Evolutionary conservation across 2,113 vertebrate genomes (phyloP).

Genomic region (Xenus cinereus): DNA sequence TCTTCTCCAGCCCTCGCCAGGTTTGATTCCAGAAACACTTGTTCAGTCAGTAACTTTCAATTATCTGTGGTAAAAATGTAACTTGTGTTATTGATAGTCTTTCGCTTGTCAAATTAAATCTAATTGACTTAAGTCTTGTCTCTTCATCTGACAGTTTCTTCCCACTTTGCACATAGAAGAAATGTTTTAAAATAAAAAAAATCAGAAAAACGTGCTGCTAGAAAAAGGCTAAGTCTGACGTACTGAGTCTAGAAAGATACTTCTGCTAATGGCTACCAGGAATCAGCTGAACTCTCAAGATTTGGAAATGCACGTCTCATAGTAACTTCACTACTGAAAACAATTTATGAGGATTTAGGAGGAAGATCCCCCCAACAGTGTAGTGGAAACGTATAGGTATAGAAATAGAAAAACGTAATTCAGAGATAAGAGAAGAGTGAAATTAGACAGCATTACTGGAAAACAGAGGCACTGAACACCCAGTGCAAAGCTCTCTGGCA

Average conservation of each 20-base stretch:
- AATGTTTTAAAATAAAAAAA: not conserved
- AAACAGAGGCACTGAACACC: not conserved
- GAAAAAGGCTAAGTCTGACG: not conserved
- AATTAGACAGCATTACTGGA: not conserved
- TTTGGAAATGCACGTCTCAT: not conserved
- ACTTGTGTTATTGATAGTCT: not conserved
- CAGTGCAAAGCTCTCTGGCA: not conserved
- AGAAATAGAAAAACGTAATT: not conserved
- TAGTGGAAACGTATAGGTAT: not conserved
- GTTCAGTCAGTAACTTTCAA: not conserved
- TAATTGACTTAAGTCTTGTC: not conserved
- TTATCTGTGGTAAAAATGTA: not conserved
- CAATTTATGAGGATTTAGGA: not conserved
- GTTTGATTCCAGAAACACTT: not conserved
- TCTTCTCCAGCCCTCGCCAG: not conserved
- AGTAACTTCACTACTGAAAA: not conserved
- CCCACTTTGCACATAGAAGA: not conserved
- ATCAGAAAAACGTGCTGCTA: not conserved
- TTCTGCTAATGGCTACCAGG: not conserved
- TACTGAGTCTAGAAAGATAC: not conserved
- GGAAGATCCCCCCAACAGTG: not conserved
- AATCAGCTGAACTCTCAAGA: not conserved
- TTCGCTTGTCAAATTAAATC: not conserved
- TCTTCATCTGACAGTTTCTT: not conserved
- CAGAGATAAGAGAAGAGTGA: not conserved